Percentiles rank a stretch among this genome's conserved stretches.
Conservation (phyloP, 2,888 invertebrate species). For the Gasteruption jaculator region DNA sequence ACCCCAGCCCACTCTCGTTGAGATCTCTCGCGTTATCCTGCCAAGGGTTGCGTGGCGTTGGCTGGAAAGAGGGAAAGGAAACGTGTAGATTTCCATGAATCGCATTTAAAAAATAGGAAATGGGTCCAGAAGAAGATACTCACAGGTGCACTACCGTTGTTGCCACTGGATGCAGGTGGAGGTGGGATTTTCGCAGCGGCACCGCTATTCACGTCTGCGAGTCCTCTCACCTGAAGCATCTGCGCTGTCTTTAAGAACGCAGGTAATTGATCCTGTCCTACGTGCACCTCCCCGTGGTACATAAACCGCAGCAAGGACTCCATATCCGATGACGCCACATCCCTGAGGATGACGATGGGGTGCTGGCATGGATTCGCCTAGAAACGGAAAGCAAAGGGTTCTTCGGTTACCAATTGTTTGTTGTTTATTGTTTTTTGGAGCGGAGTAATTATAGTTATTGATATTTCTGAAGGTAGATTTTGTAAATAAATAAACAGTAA, state of each 20-base stretch:
- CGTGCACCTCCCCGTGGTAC: slow-evolving; percentile 89
- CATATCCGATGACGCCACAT: slow-evolving; percentile 82
- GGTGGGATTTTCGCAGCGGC: slow-evolving; percentile 44
- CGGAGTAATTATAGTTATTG: too few relatives aligned
- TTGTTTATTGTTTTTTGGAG: too few relatives aligned
- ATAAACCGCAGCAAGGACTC: slow-evolving; percentile 84
- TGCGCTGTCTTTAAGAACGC: slow-evolving; percentile 85
- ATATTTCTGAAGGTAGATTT: too few relatives aligned
- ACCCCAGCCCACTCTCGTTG: slow-evolving; percentile 57
- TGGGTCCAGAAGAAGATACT: slow-evolving; percentile 41
- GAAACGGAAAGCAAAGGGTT: slow-evolving; percentile 25
- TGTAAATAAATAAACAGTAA: too few relatives aligned
- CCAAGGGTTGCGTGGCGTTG: slow-evolving; percentile 62
- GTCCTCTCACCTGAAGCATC: slow-evolving; percentile 79
- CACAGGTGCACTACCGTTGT: slow-evolving; percentile 70
- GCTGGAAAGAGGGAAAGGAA: slow-evolving; percentile 41
- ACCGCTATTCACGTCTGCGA: slow-evolving; percentile 71
- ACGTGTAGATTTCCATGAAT: slow-evolving; percentile 1
- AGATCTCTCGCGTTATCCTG: slow-evolving; percentile 56
- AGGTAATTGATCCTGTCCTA: slow-evolving; percentile 80
- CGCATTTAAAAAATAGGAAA: background rate
- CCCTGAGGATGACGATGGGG: slow-evolving; percentile 82
- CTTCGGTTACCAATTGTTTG: too few relatives aligned
- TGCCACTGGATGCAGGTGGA: slow-evolving; percentile 40
- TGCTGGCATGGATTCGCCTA: slow-evolving; percentile 84